These are phyloP conservation scores for Brachypteracias leptosomus DNA, from an alignment of 2,113 vertebrate species.

Conservation along the genomic window DNA sequence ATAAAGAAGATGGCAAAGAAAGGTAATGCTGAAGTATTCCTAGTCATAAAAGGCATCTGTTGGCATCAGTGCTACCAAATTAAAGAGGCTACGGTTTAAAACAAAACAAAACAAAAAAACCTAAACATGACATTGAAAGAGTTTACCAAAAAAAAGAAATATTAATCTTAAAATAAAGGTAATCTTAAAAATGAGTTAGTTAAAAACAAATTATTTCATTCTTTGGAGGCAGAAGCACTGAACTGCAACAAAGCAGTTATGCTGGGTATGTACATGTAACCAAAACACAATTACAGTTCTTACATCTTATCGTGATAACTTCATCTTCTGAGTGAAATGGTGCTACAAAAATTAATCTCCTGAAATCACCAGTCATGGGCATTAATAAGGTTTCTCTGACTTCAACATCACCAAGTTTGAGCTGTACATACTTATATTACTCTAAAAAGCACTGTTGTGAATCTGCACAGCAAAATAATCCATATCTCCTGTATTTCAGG, in stretches of 20 bases:
- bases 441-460: neutral
- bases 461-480: neutral
- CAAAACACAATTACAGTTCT: neutral
- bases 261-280: neutral
- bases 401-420: neutral
- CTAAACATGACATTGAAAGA: neutral
- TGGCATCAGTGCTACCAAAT: neutral
- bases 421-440: neutral
- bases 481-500: rapidly evolving
- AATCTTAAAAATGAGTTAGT: neutral
- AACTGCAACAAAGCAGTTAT: neutral
- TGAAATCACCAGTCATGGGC: neutral
- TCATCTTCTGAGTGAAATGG: neutral
- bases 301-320: neutral
- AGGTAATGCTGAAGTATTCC: neutral
- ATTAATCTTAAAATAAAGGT: neutral
- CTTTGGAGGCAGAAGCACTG: neutral
- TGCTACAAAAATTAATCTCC: neutral
- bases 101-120: neutral
- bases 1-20: neutral
- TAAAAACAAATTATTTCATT: neutral
- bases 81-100: neutral
- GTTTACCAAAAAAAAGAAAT: neutral
- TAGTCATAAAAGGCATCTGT: neutral
- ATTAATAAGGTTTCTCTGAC: neutral